Base-by-base conservation (phyloP, 2,797 vertebrate genomes). In the Delichon dasypus region DNA sequence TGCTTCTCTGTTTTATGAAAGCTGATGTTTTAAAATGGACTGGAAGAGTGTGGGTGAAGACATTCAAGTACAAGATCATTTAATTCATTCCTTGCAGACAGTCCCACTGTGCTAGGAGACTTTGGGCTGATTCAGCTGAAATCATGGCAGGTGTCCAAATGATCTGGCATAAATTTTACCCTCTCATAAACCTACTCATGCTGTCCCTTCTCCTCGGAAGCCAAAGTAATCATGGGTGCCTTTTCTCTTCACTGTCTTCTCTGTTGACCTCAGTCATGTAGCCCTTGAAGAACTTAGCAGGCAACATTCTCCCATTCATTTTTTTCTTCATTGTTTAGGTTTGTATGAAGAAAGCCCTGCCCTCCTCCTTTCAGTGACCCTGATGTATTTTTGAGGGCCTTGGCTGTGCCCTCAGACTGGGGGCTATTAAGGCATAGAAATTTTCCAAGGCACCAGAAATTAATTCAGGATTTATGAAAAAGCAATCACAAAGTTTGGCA, bases 51-150 rank as follows among this genome's bases (percentile, higher is more conserved):
- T 42, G 36, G 5, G 21, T 55, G 45, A 77, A 74, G 32, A 13
- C 13, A 57, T 44, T 74, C 36, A 57, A 51, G 60, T 16, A 27
- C 26, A 67, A 74, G 34, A 21, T 34, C 5, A 26, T 58, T 80
- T 75, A 58, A 55, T 73, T 91, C 23, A 53, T 36, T 70, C 23
- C 7, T 65, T 66, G 70, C 6, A 77, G 30, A 40, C 9, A 34
- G 10, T 53, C 55, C 11, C 38, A 80, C 20, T 18, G 7, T 25
- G 7, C 30, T 77, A 36, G 27, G n/a, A 54, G 66, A 50, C 5
- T 88, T 61, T 61, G 38, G 16, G 26, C 19, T 85, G 82, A 88
- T 65, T 88, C 75, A 93, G 22, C 38, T 94, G 72, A 94, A 91
- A 68, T 34, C 53, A 10, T 29, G 42, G 25, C 50, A 51, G 32